Percentiles rank a stretch among this genome's conserved stretches.
phyloP scores from a whole-genome alignment of 2,113 vertebrate genomes.

The Lontra canadensis region DNA sequence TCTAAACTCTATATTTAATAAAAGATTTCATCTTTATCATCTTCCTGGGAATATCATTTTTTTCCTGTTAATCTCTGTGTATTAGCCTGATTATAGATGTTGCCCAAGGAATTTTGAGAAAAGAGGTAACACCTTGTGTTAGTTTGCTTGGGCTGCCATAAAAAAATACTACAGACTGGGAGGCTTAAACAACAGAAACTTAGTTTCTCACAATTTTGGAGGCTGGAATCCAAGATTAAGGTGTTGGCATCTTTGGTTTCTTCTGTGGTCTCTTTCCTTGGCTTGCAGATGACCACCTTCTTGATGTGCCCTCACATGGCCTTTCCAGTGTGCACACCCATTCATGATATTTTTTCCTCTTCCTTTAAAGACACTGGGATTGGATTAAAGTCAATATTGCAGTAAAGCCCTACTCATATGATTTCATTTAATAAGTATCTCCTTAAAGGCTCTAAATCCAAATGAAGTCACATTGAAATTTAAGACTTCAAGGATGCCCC shows the following conservation, averaged over 20 bases:
- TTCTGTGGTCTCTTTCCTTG: background rate
- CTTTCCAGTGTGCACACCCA: fast-evolving
- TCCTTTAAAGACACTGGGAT: background rate
- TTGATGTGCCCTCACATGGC: fast-evolving
- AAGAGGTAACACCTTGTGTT: background rate
- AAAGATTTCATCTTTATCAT: background rate
- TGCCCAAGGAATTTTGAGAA: background rate
- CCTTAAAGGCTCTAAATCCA: background rate
- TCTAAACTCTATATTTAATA: background rate
- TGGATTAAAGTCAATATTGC: background rate
- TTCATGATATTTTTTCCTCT: background rate
- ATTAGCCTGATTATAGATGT: background rate
- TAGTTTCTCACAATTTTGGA: background rate
- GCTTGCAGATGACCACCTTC: background rate
- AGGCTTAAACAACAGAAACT: background rate
- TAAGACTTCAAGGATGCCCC: background rate
- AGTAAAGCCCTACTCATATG: background rate
- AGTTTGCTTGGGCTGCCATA: background rate
- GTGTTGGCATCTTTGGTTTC: background rate
- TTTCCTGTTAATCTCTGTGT: background rate
- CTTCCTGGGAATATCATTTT: background rate
- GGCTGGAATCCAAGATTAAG: background rate
- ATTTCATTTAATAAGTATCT: background rate
- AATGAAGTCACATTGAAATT: background rate
- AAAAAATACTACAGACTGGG: background rate